Conservation (phyloP, 2,888 invertebrate species). For the Kuschelorhynchus macadamiae region DNA sequence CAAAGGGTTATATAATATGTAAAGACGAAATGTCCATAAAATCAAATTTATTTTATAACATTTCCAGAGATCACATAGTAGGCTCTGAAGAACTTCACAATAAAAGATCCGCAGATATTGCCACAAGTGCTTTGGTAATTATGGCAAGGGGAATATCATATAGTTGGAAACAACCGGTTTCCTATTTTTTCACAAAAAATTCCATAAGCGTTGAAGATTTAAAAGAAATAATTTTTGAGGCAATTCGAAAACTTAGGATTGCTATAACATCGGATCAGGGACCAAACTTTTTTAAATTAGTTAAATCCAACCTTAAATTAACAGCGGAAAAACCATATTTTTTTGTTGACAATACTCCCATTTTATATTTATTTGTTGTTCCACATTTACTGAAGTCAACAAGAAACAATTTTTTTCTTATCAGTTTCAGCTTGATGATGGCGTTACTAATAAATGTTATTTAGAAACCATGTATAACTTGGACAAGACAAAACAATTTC, state of each 20-base stretch:
- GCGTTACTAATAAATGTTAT: neutral
- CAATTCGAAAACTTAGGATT: neutral
- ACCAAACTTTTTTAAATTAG: neutral
- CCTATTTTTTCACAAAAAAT: no score
- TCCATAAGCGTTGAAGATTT: no score
- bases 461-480: neutral
- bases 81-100: no score
- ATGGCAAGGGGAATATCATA: conserved; percentile 2
- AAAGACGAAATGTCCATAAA: neutral
- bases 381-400: neutral
- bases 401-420: neutral
- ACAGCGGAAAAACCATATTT: conserved; percentile 4
- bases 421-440: neutral
- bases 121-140: neutral
- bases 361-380: conserved; percentile 1
- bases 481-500: neutral
- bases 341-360: neutral
- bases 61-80: no score
- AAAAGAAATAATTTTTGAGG: no score
- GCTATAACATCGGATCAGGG: neutral
- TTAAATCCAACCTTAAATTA: neutral
- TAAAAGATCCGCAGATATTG: neutral
- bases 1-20: no score
- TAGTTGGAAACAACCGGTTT: no score
- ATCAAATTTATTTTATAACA: no score